Conservation (phyloP, 2,113 vertebrate genomes). For the Glareola pratincola region DNA sequence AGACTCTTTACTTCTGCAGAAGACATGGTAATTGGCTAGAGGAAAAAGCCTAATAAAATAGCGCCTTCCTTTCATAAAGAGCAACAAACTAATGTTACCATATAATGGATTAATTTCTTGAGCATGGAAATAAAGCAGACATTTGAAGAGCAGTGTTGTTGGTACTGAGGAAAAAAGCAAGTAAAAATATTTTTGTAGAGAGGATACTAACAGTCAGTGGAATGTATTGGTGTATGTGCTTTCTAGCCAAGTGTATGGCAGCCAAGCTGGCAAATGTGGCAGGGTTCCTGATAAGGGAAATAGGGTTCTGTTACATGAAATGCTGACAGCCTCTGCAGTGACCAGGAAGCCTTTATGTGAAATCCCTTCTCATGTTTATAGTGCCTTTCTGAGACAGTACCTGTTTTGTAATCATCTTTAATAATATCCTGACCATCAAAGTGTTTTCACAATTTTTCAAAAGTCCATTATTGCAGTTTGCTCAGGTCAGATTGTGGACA, state of each 20-base stretch:
- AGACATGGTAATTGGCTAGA: background rate
- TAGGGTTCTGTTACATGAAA: background rate
- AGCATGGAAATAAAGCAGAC: background rate
- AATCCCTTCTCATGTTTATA: background rate
- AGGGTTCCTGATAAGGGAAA: background rate
- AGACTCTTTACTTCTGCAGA: background rate
- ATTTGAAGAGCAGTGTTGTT: background rate
- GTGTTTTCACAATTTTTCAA: background rate
- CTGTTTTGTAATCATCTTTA: background rate
- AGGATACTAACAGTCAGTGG: background rate
- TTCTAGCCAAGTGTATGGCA: background rate
- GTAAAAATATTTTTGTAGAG: background rate
- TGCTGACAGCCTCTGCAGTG: background rate
- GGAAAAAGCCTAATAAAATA: background rate
- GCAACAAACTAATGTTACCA: background rate
- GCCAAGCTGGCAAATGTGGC: background rate
- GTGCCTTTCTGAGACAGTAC: background rate
- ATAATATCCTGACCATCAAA: background rate
- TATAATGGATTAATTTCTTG: background rate
- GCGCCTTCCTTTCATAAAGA: background rate
- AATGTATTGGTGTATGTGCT: background rate
- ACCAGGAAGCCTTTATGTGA: background rate
- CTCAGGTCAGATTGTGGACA: background rate
- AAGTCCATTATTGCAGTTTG: background rate
- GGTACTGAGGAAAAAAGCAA: background rate